Evolutionary conservation across 2,888 invertebrate genomes (phyloP).

Genomic region (Hetaerina titia): DNA sequence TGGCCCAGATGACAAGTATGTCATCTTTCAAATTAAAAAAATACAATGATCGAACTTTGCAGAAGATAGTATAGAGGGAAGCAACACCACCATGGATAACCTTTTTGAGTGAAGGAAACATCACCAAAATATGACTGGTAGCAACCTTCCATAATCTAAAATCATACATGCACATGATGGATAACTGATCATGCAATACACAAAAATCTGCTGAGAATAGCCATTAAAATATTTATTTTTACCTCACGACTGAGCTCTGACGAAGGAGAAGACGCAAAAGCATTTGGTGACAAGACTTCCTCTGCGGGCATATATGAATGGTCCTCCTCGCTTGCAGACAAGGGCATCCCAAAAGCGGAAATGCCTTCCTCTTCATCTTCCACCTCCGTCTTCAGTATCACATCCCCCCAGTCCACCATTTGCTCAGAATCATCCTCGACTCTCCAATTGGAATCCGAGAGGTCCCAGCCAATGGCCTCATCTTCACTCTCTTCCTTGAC

Average conservation of each 20-base stretch:
- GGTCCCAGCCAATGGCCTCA: background rate
- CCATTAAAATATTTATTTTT: background rate
- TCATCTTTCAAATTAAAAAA: no score
- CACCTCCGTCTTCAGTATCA: conserved; percentile 39
- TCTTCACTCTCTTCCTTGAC: background rate
- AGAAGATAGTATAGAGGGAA: no score
- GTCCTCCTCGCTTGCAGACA: background rate
- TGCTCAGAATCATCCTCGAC: background rate
- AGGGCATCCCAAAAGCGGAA: background rate
- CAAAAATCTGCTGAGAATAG: background rate
- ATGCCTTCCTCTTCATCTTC: conserved; percentile 32
- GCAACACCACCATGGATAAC: no score
- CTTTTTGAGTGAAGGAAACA: no score
- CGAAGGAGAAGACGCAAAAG: background rate
- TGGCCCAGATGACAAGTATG: no score
- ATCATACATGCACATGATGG: no score
- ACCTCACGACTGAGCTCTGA: conserved; percentile 59
- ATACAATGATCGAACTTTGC: no score
- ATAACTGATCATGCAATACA: background rate
- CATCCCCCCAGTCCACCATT: conserved; percentile 49
- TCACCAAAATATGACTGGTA: no score
- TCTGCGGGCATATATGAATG: background rate
- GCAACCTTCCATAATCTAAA: no score
- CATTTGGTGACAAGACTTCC: background rate
- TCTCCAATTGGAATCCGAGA: background rate